Evolutionary conservation across 2,888 invertebrate genomes (phyloP).

Genomic region (Stramonita haemastoma): DNA sequence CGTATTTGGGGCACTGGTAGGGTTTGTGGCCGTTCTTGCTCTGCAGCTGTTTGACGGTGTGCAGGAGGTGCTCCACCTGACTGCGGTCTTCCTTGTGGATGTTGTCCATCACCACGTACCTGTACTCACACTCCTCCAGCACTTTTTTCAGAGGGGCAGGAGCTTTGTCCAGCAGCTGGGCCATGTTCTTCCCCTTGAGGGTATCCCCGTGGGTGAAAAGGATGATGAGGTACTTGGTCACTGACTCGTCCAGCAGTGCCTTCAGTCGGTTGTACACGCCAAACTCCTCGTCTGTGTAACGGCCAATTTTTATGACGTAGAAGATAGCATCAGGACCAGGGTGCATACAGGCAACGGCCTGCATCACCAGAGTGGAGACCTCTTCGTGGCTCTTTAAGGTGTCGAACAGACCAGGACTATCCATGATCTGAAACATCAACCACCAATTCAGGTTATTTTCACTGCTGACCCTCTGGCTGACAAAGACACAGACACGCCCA

Average conservation of each 20-base stretch:
- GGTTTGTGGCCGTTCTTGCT: not conserved
- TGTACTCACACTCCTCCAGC: not conserved
- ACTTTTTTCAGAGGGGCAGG: not conserved
- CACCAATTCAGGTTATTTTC: not conserved
- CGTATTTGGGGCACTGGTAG: not conserved
- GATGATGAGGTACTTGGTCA: not conserved
- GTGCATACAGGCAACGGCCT: constrained; percentile 22
- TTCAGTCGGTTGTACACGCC: constrained; percentile 9
- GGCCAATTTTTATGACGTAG: constrained; percentile 31
- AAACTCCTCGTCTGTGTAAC: not conserved
- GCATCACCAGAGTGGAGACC: not conserved
- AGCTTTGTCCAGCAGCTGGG: not conserved
- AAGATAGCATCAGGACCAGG: constrained; percentile 29
- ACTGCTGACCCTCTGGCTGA: not conserved
- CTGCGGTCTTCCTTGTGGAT: not conserved
- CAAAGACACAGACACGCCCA: too few relatives aligned
- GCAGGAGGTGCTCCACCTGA: not conserved
- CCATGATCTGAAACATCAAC: constrained; percentile 6
- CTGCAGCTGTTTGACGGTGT: not conserved
- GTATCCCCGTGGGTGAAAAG: constrained; percentile 3
- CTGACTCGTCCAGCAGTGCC: not conserved
- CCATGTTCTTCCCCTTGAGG: constrained; percentile 14
- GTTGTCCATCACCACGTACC: constrained; percentile 4
- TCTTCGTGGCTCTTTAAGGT: not conserved
- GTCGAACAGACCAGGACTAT: constrained; percentile 26